Conservation (phyloP, 2,113 vertebrate genomes). For the Cettia cetti region DNA sequence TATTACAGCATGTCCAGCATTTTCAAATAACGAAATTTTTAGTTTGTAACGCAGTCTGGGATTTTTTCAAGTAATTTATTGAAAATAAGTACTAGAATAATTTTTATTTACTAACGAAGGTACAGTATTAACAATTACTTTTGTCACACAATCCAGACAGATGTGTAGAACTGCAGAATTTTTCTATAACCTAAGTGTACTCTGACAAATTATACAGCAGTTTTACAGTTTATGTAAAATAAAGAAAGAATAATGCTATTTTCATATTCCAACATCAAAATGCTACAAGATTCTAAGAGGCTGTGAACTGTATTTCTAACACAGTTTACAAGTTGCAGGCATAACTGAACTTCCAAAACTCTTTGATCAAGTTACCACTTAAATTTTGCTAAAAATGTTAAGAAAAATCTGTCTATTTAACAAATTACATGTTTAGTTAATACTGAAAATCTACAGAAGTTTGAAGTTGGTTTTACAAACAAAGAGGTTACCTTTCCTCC, state of each 20-base stretch:
- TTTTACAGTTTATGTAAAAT: background rate
- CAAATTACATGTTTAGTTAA: background rate
- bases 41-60: background rate
- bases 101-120: background rate
- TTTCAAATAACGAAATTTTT: background rate
- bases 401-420: background rate
- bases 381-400: background rate
- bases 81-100: background rate
- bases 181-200: background rate
- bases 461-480: background rate
- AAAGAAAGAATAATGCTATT: background rate
- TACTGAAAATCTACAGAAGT: background rate
- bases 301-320: background rate
- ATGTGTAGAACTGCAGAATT: background rate
- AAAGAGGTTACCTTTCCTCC: conserved; percentile 86
- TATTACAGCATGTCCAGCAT: background rate
- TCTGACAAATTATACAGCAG: background rate
- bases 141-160: background rate
- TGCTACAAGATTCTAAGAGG: background rate
- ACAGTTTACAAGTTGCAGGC: background rate
- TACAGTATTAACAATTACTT: background rate
- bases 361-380: background rate
- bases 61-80: background rate
- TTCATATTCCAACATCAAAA: background rate
- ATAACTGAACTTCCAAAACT: background rate